These are phyloP conservation scores for Polypedilum pembai DNA, from an alignment of 1,140 invertebrate species.

Conservation along the genomic window DNA sequence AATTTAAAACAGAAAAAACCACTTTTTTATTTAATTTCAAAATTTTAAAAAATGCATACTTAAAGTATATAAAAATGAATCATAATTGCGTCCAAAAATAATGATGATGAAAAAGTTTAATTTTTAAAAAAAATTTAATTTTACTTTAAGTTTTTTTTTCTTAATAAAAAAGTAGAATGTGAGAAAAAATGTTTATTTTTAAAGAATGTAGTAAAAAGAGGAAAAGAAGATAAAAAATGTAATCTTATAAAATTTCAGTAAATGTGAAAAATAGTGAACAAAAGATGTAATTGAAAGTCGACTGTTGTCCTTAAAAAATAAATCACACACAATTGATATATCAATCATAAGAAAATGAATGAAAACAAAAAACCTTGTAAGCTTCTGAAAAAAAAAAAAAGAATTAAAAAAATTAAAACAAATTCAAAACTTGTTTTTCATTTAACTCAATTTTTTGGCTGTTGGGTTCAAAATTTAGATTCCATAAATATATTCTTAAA, in stretches of 20 bases:
- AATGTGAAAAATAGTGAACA: neutral
- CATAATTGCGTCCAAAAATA: too few relatives aligned
- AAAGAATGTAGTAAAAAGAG: neutral
- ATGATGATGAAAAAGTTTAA: too few relatives aligned
- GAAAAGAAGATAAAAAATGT: neutral
- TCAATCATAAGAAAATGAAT: neutral
- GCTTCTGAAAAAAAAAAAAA: constrained; percentile 11
- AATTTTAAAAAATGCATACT: too few relatives aligned
- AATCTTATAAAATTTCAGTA: neutral
- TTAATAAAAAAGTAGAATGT: neutral
- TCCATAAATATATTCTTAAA: too few relatives aligned
- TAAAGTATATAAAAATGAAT: too few relatives aligned
- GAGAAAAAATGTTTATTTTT: neutral
- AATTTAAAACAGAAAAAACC: too few relatives aligned
- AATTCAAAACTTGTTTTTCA: neutral
- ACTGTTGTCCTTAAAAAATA: constrained; percentile 18
- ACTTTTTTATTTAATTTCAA: too few relatives aligned
- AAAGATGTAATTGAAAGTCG: neutral
- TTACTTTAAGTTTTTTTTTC: too few relatives aligned
- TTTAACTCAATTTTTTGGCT: too few relatives aligned
- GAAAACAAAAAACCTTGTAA: neutral
- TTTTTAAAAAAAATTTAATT: too few relatives aligned
- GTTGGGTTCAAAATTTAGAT: too few relatives aligned
- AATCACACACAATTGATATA: neutral
- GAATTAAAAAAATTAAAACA: neutral